A percentile compares a stretch with the other conserved stretches of the same genome.
Evolutionary conservation across 2,113 vertebrate species (phyloP).

Genomic region (Thomomys bottae): DNA sequence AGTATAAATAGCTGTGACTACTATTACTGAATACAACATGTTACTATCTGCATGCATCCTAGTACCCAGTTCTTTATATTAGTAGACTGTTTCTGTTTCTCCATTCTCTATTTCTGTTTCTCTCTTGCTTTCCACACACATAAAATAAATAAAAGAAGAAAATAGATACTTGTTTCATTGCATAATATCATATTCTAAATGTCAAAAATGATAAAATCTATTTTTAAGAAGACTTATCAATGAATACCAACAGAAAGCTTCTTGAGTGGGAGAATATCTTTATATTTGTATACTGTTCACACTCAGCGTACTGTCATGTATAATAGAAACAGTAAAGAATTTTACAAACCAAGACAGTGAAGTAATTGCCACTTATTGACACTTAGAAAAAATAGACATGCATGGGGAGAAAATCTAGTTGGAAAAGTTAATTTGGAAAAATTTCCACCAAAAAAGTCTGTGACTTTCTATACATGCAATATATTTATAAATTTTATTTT

Average conservation of each 20-base stretch:
- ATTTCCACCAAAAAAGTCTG: not conserved
- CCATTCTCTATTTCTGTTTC: not conserved
- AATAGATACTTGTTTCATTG: not conserved
- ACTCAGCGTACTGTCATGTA: not conserved
- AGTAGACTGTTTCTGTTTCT: not conserved
- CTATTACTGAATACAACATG: not conserved
- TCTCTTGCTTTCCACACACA: not conserved
- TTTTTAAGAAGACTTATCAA: not conserved
- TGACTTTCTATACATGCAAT: not conserved
- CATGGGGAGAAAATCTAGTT: not conserved
- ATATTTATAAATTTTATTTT: not conserved
- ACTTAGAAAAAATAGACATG: not conserved
- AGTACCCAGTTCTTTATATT: not conserved
- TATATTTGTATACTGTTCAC: not conserved
- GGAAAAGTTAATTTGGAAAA: not conserved
- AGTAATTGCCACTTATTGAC: not conserved
- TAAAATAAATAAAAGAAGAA: no score
- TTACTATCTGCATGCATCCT: not conserved
- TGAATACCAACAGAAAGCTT: not conserved
- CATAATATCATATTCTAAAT: not conserved
- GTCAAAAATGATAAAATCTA: not conserved
- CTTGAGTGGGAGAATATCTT: not conserved
- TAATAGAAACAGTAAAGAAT: not conserved
- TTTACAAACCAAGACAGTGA: conserved; percentile 1
- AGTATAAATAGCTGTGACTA: not conserved